These are phyloP conservation scores for Drosophila antonietae DNA, from an alignment of 2,888 invertebrate genomes.

Conservation along the genomic window DNA sequence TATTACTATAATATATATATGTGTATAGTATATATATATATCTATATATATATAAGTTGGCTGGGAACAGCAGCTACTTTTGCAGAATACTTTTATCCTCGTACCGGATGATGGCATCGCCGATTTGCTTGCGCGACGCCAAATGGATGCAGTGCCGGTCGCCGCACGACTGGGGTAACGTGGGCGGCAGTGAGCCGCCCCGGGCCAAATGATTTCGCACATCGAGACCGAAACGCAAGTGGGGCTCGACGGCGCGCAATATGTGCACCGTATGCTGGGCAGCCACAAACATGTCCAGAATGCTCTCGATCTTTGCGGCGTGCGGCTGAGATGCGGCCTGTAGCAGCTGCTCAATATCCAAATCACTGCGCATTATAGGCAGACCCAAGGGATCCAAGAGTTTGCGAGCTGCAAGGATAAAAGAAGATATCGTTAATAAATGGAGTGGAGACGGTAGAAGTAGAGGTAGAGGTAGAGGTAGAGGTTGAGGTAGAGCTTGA, in stretches of 20 bases:
- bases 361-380: constrained; percentile 88
- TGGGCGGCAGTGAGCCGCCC: constrained; percentile 59
- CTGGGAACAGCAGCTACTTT: constrained; percentile 60
- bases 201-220: constrained; percentile 78
- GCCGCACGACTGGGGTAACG: constrained; percentile 51
- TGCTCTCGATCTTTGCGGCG: constrained; percentile 83
- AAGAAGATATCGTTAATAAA: background rate
- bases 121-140: constrained; percentile 85
- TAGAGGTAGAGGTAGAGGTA: background rate
- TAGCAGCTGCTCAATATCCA: constrained; percentile 87
- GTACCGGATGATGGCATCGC: constrained; percentile 84
- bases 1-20: constrained; percentile 21
- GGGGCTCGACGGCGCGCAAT: constrained; percentile 92
- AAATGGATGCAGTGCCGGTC: constrained; percentile 84
- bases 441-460: too few relatives aligned
- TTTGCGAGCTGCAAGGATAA: constrained; percentile 86
- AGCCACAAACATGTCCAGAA: constrained; percentile 90
- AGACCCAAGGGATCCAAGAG: constrained; percentile 85
- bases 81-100: constrained; percentile 83
- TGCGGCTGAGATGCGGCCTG: constrained; percentile 73
- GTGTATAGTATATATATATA: constrained; percentile 32
- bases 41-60: constrained; percentile 40
- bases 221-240: constrained; percentile 86
- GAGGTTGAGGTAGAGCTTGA: background rate
- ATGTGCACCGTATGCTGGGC: constrained; percentile 88